phyloP scores from a whole-genome alignment of 1,140 invertebrate genomes.

The Panagrolaimus sp. region DNA sequence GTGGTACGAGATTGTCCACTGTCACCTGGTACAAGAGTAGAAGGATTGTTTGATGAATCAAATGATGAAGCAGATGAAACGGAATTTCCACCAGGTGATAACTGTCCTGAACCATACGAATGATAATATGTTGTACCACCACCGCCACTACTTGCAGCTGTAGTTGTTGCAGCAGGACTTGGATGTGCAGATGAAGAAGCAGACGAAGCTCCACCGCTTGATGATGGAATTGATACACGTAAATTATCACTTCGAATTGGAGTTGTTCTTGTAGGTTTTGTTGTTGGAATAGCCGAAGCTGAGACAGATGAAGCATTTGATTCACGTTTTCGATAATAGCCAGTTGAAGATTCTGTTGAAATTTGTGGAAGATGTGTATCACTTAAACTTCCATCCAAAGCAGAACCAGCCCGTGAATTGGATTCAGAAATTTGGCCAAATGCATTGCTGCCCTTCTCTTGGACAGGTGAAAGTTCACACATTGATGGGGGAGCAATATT shows the following conservation, averaged over 20 bases:
- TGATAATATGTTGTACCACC: slow-evolving; percentile 32
- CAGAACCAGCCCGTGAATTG: background rate
- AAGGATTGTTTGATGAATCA: slow-evolving; percentile 19
- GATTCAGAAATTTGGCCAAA: background rate
- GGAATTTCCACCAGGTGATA: slow-evolving; percentile 35
- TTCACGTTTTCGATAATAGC: slow-evolving; percentile 21
- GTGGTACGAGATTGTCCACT: background rate
- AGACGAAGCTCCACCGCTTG: background rate
- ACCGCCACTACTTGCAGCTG: background rate
- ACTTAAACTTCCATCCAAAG: background rate
- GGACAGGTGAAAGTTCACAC: slow-evolving; percentile 41
- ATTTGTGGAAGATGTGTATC: background rate
- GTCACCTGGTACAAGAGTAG: background rate
- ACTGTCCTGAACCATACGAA: slow-evolving; percentile 28
- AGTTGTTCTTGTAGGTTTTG: background rate
- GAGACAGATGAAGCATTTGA: slow-evolving; percentile 14
- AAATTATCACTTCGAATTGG: slow-evolving; percentile 20
- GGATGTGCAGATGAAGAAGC: slow-evolving; percentile 20
- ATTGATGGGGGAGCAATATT: background rate
- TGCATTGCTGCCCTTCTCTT: background rate
- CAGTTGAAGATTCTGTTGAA: slow-evolving; percentile 16
- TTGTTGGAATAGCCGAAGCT: background rate
- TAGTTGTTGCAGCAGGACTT: slow-evolving; percentile 1
- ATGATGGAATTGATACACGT: slow-evolving; percentile 22
- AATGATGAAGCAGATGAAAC: slow-evolving; percentile 40